Evolutionary conservation across 2,888 invertebrate species (phyloP), one percentile per base, ranked within the genome.

Genomic region (Leistus spinibarbis): DNA sequence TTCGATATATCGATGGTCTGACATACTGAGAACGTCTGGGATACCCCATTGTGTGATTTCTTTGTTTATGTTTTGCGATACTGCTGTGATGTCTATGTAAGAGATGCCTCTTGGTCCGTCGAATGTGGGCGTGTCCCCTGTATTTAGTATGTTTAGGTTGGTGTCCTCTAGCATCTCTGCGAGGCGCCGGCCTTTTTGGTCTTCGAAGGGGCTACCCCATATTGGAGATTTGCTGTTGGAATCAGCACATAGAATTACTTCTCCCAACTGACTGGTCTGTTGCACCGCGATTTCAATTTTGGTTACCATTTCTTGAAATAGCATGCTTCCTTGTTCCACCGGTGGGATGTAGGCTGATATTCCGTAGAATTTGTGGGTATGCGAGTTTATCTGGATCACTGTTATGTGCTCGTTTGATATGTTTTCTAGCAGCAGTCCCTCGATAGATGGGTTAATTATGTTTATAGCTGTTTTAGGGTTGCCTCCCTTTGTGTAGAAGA

Each of bases 201-300:
- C 69, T 17, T 69, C 69, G 1, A 19, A 10, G 3, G 60, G 57
- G 56, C 73, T 73, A 5, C 56, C 22, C 73, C 73, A 73, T 9
- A 24, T 54, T 24, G 66, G 20, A n/a, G 73, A 73, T 56, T 66
- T 73, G 20, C 16, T 23, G 56, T 73, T 73, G 0, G 54, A 65
- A 24, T 73, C 73, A 7, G 23, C n/a, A 13, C 54, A n/a, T 1
- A 73, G 17, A 16, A 73, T 22, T 2, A 67, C 60, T 24, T 69
- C 62, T 3, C 69, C 69, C 1, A 3, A 1, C 17, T 9, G 7
- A n/a, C 16, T 56, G 3, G 17, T 4, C 17, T 3, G 56, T 3
- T 16, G 16, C 16, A 56, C 17, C 17, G 13, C 17, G 17, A 5
- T 56, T 5, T 56, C 13, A n/a, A 56, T 4, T 3, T 56, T 17